phyloP scores from a whole-genome alignment of 2,113 vertebrate genomes.

The Eulacestoma nigropectus region DNA sequence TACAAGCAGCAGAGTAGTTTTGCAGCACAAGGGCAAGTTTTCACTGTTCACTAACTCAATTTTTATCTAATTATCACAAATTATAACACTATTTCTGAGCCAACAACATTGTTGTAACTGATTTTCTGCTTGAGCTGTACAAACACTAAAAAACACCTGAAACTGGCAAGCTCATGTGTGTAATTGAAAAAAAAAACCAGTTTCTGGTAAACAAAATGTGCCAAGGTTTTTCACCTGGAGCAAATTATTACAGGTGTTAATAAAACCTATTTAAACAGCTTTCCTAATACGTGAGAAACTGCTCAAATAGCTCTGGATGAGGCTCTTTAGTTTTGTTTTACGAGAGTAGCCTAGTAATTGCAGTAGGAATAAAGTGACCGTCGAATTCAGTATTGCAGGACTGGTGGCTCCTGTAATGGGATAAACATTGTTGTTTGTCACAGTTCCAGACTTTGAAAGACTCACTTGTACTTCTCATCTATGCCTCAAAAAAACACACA shows the following conservation, averaged over 20 bases:
- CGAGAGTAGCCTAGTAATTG: not conserved
- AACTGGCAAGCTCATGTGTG: not conserved
- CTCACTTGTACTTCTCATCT: slow-evolving; percentile 38
- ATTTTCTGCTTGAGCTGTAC: slow-evolving; percentile 43
- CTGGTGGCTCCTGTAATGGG: not conserved
- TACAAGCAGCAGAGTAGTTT: not conserved
- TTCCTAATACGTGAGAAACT: slow-evolving; percentile 24
- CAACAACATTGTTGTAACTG: slow-evolving; percentile 28
- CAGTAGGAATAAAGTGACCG: not conserved
- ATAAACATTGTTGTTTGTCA: slow-evolving; percentile 33
- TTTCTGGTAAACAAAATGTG: not conserved
- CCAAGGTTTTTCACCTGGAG: slow-evolving; percentile 17
- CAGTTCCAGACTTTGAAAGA: slow-evolving; percentile 11
- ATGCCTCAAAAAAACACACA: not conserved
- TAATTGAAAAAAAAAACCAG: not conserved
- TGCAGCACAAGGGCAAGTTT: not conserved
- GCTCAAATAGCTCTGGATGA: not conserved
- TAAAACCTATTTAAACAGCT: slow-evolving; percentile 15
- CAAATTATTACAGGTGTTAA: slow-evolving; percentile 40
- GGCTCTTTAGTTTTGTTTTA: not conserved
- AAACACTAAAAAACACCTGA: slow-evolving; percentile 12
- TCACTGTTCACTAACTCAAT: slow-evolving; percentile 3
- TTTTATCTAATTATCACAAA: slow-evolving; percentile 38
- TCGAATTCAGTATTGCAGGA: not conserved
- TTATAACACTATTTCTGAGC: slow-evolving; percentile 8